Conservation (phyloP, 2,113 vertebrate species). For the Calyptommatus sinebrachiatus region DNA sequence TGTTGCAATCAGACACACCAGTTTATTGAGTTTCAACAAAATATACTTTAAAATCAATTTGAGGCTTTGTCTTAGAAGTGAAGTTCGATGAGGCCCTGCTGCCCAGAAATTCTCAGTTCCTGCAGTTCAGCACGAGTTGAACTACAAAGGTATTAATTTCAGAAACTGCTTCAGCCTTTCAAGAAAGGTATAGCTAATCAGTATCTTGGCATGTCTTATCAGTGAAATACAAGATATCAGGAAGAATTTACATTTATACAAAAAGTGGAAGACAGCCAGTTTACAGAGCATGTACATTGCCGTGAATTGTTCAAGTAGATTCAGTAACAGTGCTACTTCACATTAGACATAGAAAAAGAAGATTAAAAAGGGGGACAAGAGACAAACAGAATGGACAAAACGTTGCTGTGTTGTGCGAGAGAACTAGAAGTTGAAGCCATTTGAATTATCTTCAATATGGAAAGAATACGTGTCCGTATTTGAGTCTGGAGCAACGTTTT, state of each 20-base stretch:
- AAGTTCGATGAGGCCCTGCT: background rate
- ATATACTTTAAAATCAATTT: slow-evolving; percentile 42
- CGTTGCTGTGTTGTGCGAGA: slow-evolving; percentile 14
- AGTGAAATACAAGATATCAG: slow-evolving; percentile 29
- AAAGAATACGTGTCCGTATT: slow-evolving; percentile 77
- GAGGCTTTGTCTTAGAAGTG: background rate
- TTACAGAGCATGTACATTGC: slow-evolving; percentile 63
- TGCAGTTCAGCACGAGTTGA: background rate
- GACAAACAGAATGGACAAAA: slow-evolving; percentile 16
- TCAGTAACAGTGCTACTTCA: slow-evolving; percentile 70
- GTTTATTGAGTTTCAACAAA: slow-evolving; percentile 58
- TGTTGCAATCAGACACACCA: background rate
- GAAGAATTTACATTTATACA: slow-evolving; percentile 69
- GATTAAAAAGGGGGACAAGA: slow-evolving; percentile 50
- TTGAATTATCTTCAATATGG: slow-evolving; percentile 70
- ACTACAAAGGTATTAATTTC: no score
- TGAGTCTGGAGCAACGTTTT: slow-evolving; percentile 77
- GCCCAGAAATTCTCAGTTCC: background rate
- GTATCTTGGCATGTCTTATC: background rate
- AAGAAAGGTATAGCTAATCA: background rate
- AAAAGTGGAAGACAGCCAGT: slow-evolving; percentile 44
- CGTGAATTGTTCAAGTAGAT: slow-evolving; percentile 75
- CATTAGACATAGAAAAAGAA: slow-evolving; percentile 66
- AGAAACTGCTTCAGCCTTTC: background rate
- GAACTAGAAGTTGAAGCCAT: slow-evolving; percentile 82